Conservation (phyloP, 64 coral and sea anemone genomes). For the Dendronephthya gigantea region DNA sequence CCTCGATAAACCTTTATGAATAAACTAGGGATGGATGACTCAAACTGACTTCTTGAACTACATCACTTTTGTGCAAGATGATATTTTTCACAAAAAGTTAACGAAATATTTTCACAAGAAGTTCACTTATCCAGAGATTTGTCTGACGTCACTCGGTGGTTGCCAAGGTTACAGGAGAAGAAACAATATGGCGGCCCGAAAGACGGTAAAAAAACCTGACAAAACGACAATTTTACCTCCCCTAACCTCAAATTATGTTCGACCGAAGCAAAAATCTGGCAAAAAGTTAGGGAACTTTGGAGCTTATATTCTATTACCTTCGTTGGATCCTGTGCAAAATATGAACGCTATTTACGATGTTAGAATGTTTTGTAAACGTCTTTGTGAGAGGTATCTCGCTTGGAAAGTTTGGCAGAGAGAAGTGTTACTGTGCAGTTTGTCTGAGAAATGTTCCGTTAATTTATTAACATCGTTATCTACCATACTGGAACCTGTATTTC, state of each 20-base stretch:
- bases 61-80: too few relatives aligned
- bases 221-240: neutral
- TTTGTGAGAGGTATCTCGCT: conserved; percentile 64
- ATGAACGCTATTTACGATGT: neutral
- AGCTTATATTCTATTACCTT: neutral
- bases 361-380: conserved; percentile 45
- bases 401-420: conserved; percentile 89
- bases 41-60: too few relatives aligned
- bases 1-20: too few relatives aligned
- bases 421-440: conserved; percentile 79
- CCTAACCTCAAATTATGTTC: neutral
- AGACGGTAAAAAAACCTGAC: neutral
- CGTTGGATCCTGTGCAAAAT: neutral
- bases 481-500: conserved; percentile 88
- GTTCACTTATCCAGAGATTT: too few relatives aligned
- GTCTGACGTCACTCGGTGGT: too few relatives aligned
- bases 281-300: conserved; percentile 2
- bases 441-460: conserved; percentile 65
- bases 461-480: conserved; percentile 62
- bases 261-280: neutral
- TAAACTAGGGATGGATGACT: too few relatives aligned
- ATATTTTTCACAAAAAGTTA: too few relatives aligned
- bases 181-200: neutral
- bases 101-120: too few relatives aligned
- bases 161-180: neutral